Conservation (phyloP, 1,140 invertebrate species). For the Archivesica marissinica region DNA sequence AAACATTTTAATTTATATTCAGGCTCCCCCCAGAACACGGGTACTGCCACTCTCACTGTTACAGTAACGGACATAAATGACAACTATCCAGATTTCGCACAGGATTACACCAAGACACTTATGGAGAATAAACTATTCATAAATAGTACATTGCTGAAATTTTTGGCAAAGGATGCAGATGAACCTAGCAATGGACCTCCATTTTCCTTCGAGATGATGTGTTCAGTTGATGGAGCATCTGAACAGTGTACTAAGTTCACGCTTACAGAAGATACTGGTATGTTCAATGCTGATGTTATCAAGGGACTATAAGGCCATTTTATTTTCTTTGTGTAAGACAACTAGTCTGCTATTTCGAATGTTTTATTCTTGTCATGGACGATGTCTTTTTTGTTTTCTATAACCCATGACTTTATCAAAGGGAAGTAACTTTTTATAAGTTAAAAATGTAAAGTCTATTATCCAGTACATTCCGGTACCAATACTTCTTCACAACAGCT, state of each 20-base stretch:
- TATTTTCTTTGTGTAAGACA: too few relatives aligned
- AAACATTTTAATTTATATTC: too few relatives aligned
- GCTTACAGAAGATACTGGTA: not conserved
- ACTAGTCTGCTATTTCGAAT: too few relatives aligned
- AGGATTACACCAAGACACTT: constrained; percentile 95
- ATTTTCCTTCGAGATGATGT: constrained; percentile 93
- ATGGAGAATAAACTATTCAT: constrained; percentile 90
- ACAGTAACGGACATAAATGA: constrained; percentile 98
- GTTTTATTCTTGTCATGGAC: too few relatives aligned
- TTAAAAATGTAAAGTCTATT: too few relatives aligned
- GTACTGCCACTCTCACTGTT: constrained; percentile 97
- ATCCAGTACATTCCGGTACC: too few relatives aligned
- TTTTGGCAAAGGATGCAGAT: constrained; percentile 92
- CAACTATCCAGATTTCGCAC: constrained; percentile 92
- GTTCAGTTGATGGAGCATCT: not conserved
- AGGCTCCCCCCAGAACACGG: constrained; percentile 92
- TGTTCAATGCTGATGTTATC: not conserved
- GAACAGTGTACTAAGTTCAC: constrained; percentile 20
- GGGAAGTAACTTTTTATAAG: too few relatives aligned
- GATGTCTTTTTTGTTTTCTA: too few relatives aligned
- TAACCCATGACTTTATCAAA: too few relatives aligned
- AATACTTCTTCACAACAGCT: too few relatives aligned
- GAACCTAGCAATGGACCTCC: constrained; percentile 91
- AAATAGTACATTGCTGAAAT: constrained; percentile 90
- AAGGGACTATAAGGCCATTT: too few relatives aligned